Evolutionary conservation across 2,888 invertebrate species (phyloP).

Genomic region (Vesta saturnalis): DNA sequence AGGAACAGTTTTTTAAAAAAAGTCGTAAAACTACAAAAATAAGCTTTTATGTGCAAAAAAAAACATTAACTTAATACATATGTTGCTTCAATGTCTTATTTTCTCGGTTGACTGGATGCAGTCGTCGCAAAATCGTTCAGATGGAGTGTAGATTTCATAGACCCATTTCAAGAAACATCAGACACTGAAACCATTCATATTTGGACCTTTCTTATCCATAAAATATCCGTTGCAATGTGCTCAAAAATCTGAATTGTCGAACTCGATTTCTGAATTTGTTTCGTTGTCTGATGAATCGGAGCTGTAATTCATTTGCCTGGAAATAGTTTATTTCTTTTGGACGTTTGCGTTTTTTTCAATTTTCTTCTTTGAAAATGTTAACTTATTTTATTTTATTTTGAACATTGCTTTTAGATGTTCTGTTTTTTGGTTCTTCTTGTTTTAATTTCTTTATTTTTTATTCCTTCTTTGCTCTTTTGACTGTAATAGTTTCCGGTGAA

Average conservation of each 20-base stretch:
- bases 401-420: not conserved
- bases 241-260: not conserved
- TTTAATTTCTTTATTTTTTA: not conserved
- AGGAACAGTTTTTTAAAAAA: not conserved
- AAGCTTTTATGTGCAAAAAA: not conserved
- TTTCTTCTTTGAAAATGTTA: constrained; percentile 7
- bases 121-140: no score
- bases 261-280: not conserved
- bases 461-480: constrained; percentile 10
- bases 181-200: not conserved
- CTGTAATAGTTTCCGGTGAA: no score
- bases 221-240: not conserved
- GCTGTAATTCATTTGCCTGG: not conserved
- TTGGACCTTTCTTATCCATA: no score
- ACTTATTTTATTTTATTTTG: constrained; percentile 7
- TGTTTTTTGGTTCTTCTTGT: not conserved
- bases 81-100: no score
- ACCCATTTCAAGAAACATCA: not conserved
- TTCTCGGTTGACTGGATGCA: not conserved
- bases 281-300: constrained; percentile 11
- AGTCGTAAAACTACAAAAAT: no score
- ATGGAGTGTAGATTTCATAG: no score
- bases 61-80: not conserved
- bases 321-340: no score
- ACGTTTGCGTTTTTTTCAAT: no score